Percentiles rank a stretch among this genome's conserved stretches.
Evolutionary conservation across 2,113 vertebrate genomes (phyloP).

Genomic region (Peromyscus polionotus): DNA sequence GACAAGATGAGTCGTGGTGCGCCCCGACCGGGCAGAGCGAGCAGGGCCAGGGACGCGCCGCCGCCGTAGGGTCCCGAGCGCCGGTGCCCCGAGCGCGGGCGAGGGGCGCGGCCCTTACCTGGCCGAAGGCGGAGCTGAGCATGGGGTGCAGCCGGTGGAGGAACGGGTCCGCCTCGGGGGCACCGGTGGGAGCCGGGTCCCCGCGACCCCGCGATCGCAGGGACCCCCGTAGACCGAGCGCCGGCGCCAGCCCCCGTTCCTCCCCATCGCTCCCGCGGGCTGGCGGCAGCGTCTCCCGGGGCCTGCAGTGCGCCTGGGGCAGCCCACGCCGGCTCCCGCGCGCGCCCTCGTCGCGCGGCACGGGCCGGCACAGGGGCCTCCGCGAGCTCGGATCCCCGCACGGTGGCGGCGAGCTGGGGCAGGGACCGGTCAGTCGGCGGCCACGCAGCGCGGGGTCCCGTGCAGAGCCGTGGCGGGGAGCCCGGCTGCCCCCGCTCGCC

Average conservation of each 20-base stretch:
- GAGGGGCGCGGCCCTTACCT: slow-evolving; percentile 92
- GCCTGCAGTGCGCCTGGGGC: slow-evolving; percentile 79
- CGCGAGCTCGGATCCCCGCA: slow-evolving; percentile 92
- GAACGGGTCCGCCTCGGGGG: slow-evolving; percentile 89
- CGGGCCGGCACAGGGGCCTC: slow-evolving; percentile 95
- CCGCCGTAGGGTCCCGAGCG: slow-evolving; percentile 43
- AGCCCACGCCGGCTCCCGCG: slow-evolving; percentile 76
- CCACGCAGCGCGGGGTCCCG: slow-evolving; percentile 49
- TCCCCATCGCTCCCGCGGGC: slow-evolving; percentile 80
- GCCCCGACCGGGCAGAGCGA: background rate
- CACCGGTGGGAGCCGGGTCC: slow-evolving; percentile 81
- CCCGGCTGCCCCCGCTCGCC: slow-evolving; percentile 75
- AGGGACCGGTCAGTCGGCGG: slow-evolving; percentile 60
- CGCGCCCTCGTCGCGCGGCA: slow-evolving; percentile 85
- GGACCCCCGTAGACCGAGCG: slow-evolving; percentile 53
- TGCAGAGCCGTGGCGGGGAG: background rate
- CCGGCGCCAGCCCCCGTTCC: slow-evolving; percentile 62
- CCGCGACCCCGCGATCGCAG: slow-evolving; percentile 79
- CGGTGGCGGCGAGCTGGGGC: slow-evolving; percentile 65
- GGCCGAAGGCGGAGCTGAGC: slow-evolving; percentile 96
- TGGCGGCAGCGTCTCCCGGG: slow-evolving; percentile 83
- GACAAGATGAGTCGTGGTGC: background rate
- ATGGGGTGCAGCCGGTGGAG: slow-evolving; percentile 92
- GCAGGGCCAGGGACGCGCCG: background rate
- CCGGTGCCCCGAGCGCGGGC: background rate